Percentiles rank a stretch among this genome's conserved stretches.
These are phyloP conservation scores for Hyposoter didymator DNA, from an alignment of 2,888 invertebrate genomes.

Conservation along the genomic window DNA sequence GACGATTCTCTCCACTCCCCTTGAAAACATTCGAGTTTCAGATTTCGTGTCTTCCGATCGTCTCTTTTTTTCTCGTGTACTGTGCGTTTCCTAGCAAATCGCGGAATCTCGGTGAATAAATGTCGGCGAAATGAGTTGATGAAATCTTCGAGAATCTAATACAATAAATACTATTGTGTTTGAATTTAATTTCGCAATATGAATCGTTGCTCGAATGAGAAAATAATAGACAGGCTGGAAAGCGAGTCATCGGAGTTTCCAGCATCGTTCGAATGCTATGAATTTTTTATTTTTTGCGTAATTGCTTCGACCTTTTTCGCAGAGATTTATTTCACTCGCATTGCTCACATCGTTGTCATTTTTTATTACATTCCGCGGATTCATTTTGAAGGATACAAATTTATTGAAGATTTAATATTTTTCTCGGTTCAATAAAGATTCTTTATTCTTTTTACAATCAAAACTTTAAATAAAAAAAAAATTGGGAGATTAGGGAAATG, in stretches of 20 bases:
- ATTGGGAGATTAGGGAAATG: background rate
- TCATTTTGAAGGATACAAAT: too few relatives aligned
- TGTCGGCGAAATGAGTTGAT: slow-evolving; percentile 5
- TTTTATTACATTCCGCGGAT: background rate
- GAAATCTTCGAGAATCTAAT: background rate
- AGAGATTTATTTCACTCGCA: background rate
- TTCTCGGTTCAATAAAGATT: too few relatives aligned
- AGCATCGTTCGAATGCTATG: background rate
- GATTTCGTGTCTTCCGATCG: slow-evolving; percentile 44
- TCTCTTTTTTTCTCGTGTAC: background rate
- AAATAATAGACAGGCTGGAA: background rate
- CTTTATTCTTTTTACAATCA: too few relatives aligned
- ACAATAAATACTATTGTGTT: background rate
- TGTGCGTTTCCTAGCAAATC: background rate
- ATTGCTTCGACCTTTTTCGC: background rate
- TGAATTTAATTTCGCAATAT: background rate
- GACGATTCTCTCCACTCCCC: slow-evolving; percentile 45
- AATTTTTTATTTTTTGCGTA: background rate
- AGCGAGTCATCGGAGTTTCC: background rate
- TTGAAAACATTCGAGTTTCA: slow-evolving; percentile 51
- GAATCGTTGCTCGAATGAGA: background rate
- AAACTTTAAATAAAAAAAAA: background rate
- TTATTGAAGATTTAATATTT: too few relatives aligned
- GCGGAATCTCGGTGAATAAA: background rate
- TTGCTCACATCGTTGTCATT: background rate